These are phyloP conservation scores for Phrynosoma blainvillii DNA, from an alignment of 2,113 vertebrate genomes.

Conservation along the genomic window DNA sequence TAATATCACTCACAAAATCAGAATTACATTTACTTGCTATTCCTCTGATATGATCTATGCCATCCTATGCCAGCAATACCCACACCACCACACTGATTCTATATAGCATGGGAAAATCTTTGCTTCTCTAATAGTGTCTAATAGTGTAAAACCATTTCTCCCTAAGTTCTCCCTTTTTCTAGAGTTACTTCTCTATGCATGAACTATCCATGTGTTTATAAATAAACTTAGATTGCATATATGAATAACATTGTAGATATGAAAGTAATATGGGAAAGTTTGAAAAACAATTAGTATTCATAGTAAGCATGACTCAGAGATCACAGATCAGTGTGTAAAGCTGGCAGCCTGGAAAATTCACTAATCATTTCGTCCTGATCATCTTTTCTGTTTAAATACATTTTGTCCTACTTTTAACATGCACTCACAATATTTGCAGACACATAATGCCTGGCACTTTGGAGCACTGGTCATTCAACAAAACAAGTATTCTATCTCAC, in stretches of 20 bases:
- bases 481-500: constrained; percentile 31
- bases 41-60: too few relatives aligned
- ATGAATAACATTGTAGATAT: neutral
- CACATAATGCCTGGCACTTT: constrained; percentile 3
- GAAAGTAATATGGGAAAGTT: neutral
- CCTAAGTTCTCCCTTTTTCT: neutral
- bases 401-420: neutral
- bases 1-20: too few relatives aligned
- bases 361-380: neutral
- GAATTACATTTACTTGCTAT: too few relatives aligned
- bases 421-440: constrained; percentile 1
- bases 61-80: too few relatives aligned
- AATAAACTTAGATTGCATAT: neutral
- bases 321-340: neutral
- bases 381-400: neutral
- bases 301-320: neutral
- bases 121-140: neutral
- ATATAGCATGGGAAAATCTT: neutral
- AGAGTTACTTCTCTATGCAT: neutral
- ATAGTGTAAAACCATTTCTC: too few relatives aligned
- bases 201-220: too few relatives aligned
- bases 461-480: constrained; percentile 22
- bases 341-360: neutral
- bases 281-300: neutral
- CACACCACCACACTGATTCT: too few relatives aligned